A percentile compares a stretch with the other conserved stretches of the same genome.
Evolutionary conservation across 2,797 vertebrate species (phyloP).

Genomic region (Scolopax bukidnonensis): DNA sequence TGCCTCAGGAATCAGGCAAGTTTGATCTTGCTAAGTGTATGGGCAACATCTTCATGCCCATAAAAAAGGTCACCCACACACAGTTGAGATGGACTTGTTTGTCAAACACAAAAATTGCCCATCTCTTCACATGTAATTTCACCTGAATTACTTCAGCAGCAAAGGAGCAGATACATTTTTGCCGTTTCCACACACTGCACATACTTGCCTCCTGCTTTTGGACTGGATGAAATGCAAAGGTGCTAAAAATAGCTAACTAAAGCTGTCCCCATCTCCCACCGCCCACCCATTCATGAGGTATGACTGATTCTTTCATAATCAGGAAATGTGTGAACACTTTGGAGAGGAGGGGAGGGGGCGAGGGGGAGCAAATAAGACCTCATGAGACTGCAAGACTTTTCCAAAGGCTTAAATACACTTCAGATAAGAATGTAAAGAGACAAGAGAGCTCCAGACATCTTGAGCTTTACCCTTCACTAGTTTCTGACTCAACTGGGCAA

Average conservation of each 20-base stretch:
- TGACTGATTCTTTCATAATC: background rate
- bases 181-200: background rate
- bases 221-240: background rate
- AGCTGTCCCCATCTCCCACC: background rate
- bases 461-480: constrained; percentile 38
- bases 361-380: background rate
- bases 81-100: background rate
- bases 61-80: background rate
- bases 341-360: no score
- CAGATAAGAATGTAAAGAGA: constrained; percentile 35
- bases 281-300: background rate
- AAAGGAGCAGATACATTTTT: background rate
- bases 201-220: background rate
- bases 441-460: constrained; percentile 3
- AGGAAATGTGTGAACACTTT: background rate
- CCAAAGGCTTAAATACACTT: constrained; percentile 5
- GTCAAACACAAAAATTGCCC: background rate
- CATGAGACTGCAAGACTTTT: background rate
- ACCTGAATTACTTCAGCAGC: background rate
- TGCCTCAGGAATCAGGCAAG: background rate
- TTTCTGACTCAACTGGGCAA: constrained; percentile 34
- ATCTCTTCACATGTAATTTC: background rate
- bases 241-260: background rate
- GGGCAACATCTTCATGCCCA: background rate
- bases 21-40: background rate